Base-by-base conservation (phyloP, 1,140 invertebrate species). In the Leptinotarsa texana region DNA sequence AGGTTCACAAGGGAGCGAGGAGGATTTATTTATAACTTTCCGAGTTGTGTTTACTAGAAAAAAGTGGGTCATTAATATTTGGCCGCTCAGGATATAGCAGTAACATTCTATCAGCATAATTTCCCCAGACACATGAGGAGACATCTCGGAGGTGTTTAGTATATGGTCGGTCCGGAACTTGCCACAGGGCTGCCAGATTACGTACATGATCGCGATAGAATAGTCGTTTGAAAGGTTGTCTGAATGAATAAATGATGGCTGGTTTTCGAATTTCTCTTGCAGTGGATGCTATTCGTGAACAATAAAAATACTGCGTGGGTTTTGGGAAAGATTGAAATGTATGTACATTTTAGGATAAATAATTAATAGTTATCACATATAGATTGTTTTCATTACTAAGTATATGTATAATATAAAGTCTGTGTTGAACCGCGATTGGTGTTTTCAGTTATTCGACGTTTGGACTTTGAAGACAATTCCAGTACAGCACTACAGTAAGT, bases 101-200 rank as follows among this genome's bases (percentile, higher is more conserved):
- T 33, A 33, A 67, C 65, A 67, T 67, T 67, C 65, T 33, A 67
- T 67, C 65, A 67, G 13, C 22, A 42, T 67, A 67, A 67, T 67
- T 67, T 67, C 65, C 65, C 65, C 65, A 67, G 65, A 27, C 65
- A 22, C 42, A n/a, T 24, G 15, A 13, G 22, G 65, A 27, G 65
- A 67, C 27, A 13, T 1, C 65, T 67, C 65, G 21, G 65, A 67
- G 65, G 65, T 67, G 65, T 67, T 67, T 67, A 67, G 65, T 42
- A 67, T 24, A 67, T 67, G 13, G 65, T 67, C 22, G 18, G 24
- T 17, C 24, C 15, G 65, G 65, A 67, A 27, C 1, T 67, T 17
- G 65, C 65, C 65, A n/a, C 21, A 24, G 22, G 42, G 22, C 65
- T 17, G 24, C 65, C 24, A 42, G 42, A 33, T 67, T 67, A 67